Evolutionary conservation across 2,797 vertebrate species (phyloP).

Genomic region (Gymnothorax javanicus): DNA sequence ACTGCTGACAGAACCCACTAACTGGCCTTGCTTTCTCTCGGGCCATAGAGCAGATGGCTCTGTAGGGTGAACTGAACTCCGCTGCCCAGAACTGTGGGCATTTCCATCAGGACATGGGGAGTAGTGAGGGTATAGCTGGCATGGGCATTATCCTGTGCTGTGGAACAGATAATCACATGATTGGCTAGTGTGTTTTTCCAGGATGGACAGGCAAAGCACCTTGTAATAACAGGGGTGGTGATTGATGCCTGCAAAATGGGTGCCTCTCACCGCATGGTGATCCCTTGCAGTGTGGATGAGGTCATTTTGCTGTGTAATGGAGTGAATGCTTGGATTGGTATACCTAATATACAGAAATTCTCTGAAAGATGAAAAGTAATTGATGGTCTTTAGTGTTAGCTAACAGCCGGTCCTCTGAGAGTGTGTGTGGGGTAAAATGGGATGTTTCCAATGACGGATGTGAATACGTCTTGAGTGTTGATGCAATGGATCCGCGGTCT

Average conservation of each 20-base stretch:
- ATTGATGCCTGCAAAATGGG: background rate
- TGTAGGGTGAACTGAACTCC: slow-evolving; percentile 20
- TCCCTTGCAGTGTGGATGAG: background rate
- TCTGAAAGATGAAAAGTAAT: slow-evolving; percentile 12
- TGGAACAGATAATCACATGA: background rate
- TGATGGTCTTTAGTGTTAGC: slow-evolving; percentile 8
- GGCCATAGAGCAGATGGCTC: slow-evolving; percentile 46
- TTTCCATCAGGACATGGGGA: slow-evolving; percentile 31
- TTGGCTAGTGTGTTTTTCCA: background rate
- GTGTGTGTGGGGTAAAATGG: background rate
- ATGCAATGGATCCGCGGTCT: background rate
- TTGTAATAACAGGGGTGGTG: background rate
- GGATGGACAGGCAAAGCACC: background rate
- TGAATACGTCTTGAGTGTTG: background rate
- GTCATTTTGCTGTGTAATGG: background rate
- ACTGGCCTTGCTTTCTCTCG: background rate
- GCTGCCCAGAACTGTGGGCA: slow-evolving; percentile 33
- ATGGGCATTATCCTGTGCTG: background rate
- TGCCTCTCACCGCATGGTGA: background rate
- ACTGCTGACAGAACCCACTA: background rate
- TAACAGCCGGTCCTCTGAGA: background rate
- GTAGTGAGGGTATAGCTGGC: slow-evolving; percentile 22
- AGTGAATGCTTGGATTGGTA: background rate
- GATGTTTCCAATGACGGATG: background rate
- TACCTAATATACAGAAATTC: background rate